Base-by-base conservation (phyloP, 1,140 invertebrate species). In the Choristoneura fumiferana region DNA sequence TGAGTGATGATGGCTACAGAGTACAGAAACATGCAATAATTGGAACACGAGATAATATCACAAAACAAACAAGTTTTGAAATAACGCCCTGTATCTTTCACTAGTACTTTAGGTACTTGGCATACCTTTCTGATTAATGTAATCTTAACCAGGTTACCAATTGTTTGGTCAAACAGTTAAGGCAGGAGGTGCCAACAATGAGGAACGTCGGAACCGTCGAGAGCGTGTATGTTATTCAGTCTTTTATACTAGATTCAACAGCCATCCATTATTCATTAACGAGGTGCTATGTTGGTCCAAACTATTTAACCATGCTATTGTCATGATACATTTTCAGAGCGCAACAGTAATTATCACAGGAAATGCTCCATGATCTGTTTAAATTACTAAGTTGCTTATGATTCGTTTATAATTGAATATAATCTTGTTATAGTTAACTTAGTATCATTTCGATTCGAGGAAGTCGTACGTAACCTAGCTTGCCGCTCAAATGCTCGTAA, bases 221-320 rank as follows among this genome's bases (percentile, higher is more conserved):
- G 43, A n/a, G 1, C 18, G 22, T 29, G 9, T 8, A 49, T 29
- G 43, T 22, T 12, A 49, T 22, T 49, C 5, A 12, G 43, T 5
- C 38, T 63, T 71, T 68, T 66, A 67, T 60, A 57, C 39, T 60
- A 63, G 9, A 18, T 63, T 60, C 45, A 65, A 55, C 38, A 58
- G 55, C 59, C 49, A 54, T 43, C 65, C 58, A 69, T 73, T 73
- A 65, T 73, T 69, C 62, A 59, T 65, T 74, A 73, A 76, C 73
- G 62, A 74, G 75, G 55, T 59, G 57, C 65, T 71, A 71, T 68
- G 69, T 74, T 73, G 14, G 39, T 8, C 15, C 4, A 17, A 17
- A 17, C 39, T 15, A 17, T 33, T 49, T 12, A 12, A 29, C 43
- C 40, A 4, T 40, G 15, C 39, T 15, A 17, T 22, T 45, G 10